Evolutionary conservation across 2,797 vertebrate genomes (phyloP), one percentile per base, ranked within the genome.

Genomic region (Orestias chungarensis): DNA sequence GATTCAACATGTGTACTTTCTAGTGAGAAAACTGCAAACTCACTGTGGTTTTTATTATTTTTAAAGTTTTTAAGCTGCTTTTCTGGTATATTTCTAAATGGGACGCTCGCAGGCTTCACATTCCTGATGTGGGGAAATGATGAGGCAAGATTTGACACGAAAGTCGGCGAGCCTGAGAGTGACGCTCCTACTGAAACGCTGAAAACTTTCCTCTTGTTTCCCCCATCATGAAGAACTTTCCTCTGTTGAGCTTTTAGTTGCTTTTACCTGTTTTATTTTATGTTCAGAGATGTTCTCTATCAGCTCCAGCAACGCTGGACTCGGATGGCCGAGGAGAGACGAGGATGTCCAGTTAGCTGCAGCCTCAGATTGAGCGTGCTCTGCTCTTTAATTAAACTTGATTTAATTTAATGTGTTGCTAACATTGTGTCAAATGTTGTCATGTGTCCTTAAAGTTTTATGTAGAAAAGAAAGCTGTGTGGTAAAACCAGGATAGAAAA

Each of bases 81-180:
- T 40, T 64, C 67, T 57, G 40, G 38, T 70, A 46, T 62, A 61
- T 35, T 9, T 44, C 55, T 35, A 71, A 84, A 71, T 71, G 50
- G 25, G 68, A 73, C 70, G 65, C 64, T 43, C 73, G 44, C 71
- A 66, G 52, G 20, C 68, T 66, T 61, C 72, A 57, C 90, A 92
- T 91, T 90, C 89, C 88, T 86, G n/a, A 14, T 67, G 78, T 68
- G 82, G 78, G 65, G 75, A 4, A 86, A 86, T 75, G 49, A 86
- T 68, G 81, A 90, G 88, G 75, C 89, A 92, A 90, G 91, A 92
- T 91, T 91, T 93, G 82, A 93, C 91, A 87, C 81, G 90, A 93
- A 86, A 47, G 64, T 23, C 66, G 49, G 47, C 9, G 52, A 68
- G 52, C 68, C 73, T 18, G 17, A 84, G 66, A 71, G 62, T 3